Evolutionary conservation across 2,888 invertebrate species (phyloP).

Genomic region (Philopedon plagiatum): DNA sequence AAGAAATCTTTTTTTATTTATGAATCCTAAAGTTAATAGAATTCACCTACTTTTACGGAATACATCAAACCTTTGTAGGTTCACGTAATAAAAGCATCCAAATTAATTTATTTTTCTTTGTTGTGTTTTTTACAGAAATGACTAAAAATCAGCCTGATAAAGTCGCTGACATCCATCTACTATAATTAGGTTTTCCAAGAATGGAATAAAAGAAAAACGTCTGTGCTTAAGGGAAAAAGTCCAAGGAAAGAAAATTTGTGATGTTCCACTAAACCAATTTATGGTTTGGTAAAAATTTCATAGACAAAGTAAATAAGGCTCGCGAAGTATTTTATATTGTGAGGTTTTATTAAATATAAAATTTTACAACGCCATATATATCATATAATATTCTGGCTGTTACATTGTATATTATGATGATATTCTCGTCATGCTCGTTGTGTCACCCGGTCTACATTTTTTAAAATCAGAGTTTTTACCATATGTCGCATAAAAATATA

Average conservation of each 20-base stretch:
- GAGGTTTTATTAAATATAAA: neutral
- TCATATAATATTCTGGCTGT: neutral
- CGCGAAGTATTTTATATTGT: neutral
- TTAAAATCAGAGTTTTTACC: no score
- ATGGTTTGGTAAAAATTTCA: neutral
- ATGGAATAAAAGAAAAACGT: constrained; percentile 30
- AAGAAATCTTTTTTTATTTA: no score
- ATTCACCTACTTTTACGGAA: no score
- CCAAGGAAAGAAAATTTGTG: neutral
- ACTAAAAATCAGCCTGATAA: constrained; percentile 42
- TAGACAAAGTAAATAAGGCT: neutral
- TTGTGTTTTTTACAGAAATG: constrained; percentile 8
- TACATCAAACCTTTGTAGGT: no score
- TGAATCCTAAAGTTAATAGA: no score
- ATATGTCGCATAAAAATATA: no score
- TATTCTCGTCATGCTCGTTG: no score
- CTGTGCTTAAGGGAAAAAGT: constrained; percentile 5
- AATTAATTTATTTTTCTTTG: constrained; percentile 1
- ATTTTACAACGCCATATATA: neutral
- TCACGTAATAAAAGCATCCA: neutral
- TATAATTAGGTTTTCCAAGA: constrained; percentile 37
- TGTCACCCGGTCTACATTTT: neutral
- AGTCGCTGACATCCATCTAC: constrained; percentile 39
- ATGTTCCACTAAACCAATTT: neutral
- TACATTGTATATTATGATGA: neutral